phyloP scores from a whole-genome alignment of 2,888 invertebrate species.

The Mythimna loreyi region DNA sequence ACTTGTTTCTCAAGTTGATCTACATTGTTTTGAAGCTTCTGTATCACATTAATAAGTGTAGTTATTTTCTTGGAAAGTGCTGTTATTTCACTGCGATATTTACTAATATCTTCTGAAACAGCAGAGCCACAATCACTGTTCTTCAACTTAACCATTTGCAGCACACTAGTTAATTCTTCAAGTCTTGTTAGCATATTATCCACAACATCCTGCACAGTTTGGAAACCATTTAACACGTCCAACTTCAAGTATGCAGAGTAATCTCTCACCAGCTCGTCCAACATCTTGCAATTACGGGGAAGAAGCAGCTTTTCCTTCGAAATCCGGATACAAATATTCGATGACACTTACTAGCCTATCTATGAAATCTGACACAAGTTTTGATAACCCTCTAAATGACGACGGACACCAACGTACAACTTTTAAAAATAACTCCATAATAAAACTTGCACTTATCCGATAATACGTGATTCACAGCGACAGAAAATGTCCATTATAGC shows the following conservation, averaged over 20 bases:
- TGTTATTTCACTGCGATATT: slow-evolving; percentile 88
- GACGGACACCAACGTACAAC: slow-evolving; percentile 76
- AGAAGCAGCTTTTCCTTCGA: slow-evolving; percentile 68
- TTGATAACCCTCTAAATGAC: slow-evolving; percentile 80
- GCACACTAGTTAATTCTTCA: slow-evolving; percentile 92
- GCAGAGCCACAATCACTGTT: slow-evolving; percentile 84
- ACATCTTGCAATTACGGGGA: slow-evolving; percentile 77
- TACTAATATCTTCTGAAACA: slow-evolving; percentile 89
- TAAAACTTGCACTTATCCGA: slow-evolving; percentile 15
- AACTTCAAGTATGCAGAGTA: slow-evolving; percentile 90
- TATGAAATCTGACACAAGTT: slow-evolving; percentile 80
- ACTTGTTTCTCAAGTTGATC: slow-evolving; percentile 91
- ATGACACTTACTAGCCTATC: slow-evolving; percentile 81
- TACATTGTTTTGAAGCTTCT: slow-evolving; percentile 84
- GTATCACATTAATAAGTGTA: slow-evolving; percentile 89
- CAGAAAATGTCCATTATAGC: slow-evolving; percentile 37
- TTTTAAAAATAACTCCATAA: slow-evolving; percentile 83
- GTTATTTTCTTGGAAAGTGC: slow-evolving; percentile 89
- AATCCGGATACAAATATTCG: slow-evolving; percentile 87
- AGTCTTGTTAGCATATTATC: slow-evolving; percentile 93
- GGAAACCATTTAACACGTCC: slow-evolving; percentile 89
- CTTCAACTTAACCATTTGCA: slow-evolving; percentile 90
- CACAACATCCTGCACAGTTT: slow-evolving; percentile 91
- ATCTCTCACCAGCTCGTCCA: slow-evolving; percentile 88
- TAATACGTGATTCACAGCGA: slow-evolving; percentile 11